Evolutionary conservation across 2,797 vertebrate species (phyloP).

Genomic region (Sebastes paucispinis): DNA sequence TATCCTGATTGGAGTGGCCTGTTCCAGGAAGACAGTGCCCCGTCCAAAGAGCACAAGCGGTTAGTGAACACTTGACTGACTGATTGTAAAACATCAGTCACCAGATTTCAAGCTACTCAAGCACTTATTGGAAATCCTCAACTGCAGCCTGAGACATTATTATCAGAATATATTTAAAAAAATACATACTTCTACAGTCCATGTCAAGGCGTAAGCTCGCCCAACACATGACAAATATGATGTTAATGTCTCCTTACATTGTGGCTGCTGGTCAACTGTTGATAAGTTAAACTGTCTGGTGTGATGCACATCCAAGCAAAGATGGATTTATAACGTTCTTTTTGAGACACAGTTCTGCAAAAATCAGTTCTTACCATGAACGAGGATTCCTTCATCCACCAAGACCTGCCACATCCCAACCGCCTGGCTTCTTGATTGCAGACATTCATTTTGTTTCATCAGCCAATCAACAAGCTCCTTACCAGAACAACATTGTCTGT

Average conservation of each 20-base stretch:
- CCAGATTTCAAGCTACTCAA: conserved; percentile 30
- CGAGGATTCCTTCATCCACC: conserved; percentile 90
- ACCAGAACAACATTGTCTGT: conserved; percentile 92
- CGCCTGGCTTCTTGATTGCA: conserved; percentile 88
- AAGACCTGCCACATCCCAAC: conserved; percentile 94
- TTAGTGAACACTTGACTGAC: conserved; percentile 38
- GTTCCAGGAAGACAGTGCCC: conserved; percentile 11
- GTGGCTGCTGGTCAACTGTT: not conserved
- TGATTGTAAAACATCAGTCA: conserved; percentile 1
- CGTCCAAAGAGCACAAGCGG: conserved; percentile 8
- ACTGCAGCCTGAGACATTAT: conserved; percentile 20
- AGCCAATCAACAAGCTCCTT: conserved; percentile 93
- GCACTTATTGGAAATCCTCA: conserved; percentile 16
- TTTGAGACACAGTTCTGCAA: not conserved
- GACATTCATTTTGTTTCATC: conserved; percentile 82
- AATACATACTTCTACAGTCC: not conserved
- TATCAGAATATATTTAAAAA: conserved; percentile 41
- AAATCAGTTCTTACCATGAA: conserved; percentile 84
- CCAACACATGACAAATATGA: not conserved
- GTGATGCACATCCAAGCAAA: not conserved
- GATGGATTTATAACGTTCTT: not conserved
- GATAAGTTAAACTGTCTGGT: not conserved
- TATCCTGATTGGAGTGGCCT: conserved; percentile 68
- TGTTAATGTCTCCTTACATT: not conserved
- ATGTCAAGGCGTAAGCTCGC: not conserved